Percentiles rank a stretch among this genome's conserved stretches.
phyloP scores from a whole-genome alignment of 2,888 invertebrate genomes.

The Anthoptus insignis region DNA sequence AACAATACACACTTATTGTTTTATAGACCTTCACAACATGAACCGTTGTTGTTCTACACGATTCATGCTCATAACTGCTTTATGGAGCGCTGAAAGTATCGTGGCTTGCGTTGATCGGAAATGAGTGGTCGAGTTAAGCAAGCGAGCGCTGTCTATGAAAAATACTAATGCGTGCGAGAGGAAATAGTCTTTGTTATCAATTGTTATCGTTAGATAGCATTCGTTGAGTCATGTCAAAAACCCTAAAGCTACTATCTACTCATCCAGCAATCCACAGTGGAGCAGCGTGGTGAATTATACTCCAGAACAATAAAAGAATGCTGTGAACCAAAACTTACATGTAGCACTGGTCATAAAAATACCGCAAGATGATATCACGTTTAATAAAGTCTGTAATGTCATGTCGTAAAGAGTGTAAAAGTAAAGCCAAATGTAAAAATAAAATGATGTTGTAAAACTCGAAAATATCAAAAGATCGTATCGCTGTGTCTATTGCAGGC shows the following conservation, averaged over 20 bases:
- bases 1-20: slow-evolving; percentile 33
- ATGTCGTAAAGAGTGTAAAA: slow-evolving; percentile 5
- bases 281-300: too few species aligned
- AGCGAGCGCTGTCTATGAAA: too few species aligned
- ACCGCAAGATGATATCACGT: neutral
- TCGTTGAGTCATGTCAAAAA: too few species aligned
- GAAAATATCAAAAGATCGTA: slow-evolving; percentile 13
- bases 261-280: too few species aligned
- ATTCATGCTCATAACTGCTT: neutral
- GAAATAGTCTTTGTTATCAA: too few species aligned
- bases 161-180: too few species aligned
- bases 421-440: neutral
- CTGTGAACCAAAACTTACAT: neutral
- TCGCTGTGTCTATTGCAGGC: slow-evolving; percentile 17
- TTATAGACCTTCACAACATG: slow-evolving; percentile 22
- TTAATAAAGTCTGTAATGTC: slow-evolving; percentile 2
- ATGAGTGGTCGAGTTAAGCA: too few species aligned
- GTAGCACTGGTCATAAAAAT: neutral
- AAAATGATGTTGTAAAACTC: slow-evolving; percentile 13
- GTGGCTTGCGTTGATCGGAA: too few species aligned
- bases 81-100: neutral
- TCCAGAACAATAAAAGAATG: neutral
- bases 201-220: too few species aligned
- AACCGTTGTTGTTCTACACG: slow-evolving; percentile 7
- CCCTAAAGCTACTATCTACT: too few species aligned